phyloP scores from a whole-genome alignment of 30 jellyfish, hydroid and myxozoan species.

The Chironex yamaguchii region DNA sequence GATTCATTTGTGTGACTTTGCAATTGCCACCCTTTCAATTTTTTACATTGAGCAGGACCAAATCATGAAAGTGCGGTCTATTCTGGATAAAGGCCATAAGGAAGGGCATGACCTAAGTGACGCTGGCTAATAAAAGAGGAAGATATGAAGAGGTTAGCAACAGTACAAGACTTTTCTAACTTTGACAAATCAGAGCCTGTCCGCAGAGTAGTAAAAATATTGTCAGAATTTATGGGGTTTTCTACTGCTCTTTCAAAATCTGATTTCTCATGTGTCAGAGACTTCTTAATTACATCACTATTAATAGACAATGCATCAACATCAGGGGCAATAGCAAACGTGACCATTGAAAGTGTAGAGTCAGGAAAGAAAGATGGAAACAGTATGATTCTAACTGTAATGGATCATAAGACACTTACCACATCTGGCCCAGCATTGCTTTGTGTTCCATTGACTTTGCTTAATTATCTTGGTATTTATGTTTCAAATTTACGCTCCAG shows the following conservation, averaged over 20 bases:
- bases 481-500: too few species aligned
- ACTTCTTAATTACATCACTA: neutral
- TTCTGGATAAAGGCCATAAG: neutral
- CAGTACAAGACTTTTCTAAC: neutral
- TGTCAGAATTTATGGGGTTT: neutral
- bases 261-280: conserved; percentile 2
- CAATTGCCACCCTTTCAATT: neutral
- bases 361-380: neutral
- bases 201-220: neutral
- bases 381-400: neutral
- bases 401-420: conserved; percentile 41
- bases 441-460: neutral
- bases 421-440: conserved; percentile 53
- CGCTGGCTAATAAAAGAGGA: conserved; percentile 8
- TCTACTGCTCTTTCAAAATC: neutral
- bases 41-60: neutral
- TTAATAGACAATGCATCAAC: conserved; percentile 30
- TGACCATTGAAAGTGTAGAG: conserved; percentile 8
- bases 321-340: conserved; percentile 36
- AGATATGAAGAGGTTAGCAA: conserved; percentile 25
- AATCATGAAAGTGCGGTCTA: neutral
- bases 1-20: neutral
- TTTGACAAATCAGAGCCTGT: conserved; percentile 1
- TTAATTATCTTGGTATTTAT: neutral
- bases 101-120: neutral